A percentile compares a stretch with the other conserved stretches of the same genome.
These are phyloP conservation scores for Carcinoscorpius rotundicauda DNA, from an alignment of 1,140 invertebrate genomes.

Conservation along the genomic window DNA sequence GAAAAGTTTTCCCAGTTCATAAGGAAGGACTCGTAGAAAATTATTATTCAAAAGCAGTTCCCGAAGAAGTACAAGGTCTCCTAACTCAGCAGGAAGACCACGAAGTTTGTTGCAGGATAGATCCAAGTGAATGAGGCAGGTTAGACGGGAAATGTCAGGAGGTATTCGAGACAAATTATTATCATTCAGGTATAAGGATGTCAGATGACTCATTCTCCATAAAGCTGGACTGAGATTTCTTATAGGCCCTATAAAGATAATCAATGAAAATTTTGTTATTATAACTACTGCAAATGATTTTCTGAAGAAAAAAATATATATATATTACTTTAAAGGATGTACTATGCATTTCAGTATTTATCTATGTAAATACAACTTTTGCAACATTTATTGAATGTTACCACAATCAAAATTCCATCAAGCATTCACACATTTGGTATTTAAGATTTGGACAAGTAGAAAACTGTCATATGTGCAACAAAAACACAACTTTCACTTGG, in stretches of 20 bases:
- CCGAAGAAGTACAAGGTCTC: slow-evolving; percentile 83
- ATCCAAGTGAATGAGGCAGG: slow-evolving; percentile 74
- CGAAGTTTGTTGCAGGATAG: slow-evolving; percentile 87
- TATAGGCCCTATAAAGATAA: slow-evolving; percentile 59
- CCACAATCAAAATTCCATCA: too few species aligned
- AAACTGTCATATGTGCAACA: too few species aligned
- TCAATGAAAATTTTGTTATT: neutral
- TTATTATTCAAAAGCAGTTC: slow-evolving; percentile 92
- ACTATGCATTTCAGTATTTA: too few species aligned
- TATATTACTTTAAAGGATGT: too few species aligned
- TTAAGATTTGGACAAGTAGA: too few species aligned
- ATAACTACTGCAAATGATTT: too few species aligned
- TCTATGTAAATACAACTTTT: too few species aligned
- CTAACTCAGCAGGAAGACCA: slow-evolving; percentile 85
- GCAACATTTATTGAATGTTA: too few species aligned
- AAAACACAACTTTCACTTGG: too few species aligned
- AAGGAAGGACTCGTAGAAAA: slow-evolving; percentile 79
- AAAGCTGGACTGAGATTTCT: slow-evolving; percentile 79
- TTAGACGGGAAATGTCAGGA: slow-evolving; percentile 68
- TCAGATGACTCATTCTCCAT: slow-evolving; percentile 81
- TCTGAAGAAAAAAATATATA: too few species aligned
- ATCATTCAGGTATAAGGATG: slow-evolving; percentile 86
- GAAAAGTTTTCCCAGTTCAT: slow-evolving; percentile 94
- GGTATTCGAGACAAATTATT: slow-evolving; percentile 81
- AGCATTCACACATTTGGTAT: too few species aligned